Evolutionary conservation across 2,888 invertebrate genomes (phyloP).

Genomic region (Ochropleura plecta): DNA sequence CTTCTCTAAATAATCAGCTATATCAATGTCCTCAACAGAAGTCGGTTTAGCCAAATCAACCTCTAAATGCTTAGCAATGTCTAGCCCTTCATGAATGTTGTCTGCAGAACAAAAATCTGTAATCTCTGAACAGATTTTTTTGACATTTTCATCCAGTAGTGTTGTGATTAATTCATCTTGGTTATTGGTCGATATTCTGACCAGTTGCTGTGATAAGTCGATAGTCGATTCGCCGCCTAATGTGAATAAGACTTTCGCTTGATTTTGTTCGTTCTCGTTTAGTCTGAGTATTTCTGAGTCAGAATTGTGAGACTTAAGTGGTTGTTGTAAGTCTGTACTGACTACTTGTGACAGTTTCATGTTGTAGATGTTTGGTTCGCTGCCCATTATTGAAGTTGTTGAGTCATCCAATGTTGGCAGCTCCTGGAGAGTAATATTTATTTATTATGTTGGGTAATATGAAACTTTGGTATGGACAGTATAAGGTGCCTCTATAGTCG

Average conservation of each 20-base stretch:
- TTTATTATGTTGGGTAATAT: slow-evolving; percentile 1
- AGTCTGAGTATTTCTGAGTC: slow-evolving; percentile 83
- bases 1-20: slow-evolving; percentile 68
- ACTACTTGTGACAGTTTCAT: slow-evolving; percentile 76
- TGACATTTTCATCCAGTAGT: slow-evolving; percentile 78
- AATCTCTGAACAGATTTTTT: slow-evolving; percentile 84
- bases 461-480: neutral
- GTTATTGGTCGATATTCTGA: slow-evolving; percentile 84
- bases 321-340: slow-evolving; percentile 61
- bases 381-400: slow-evolving; percentile 87
- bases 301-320: slow-evolving; percentile 79
- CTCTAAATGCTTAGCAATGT: slow-evolving; percentile 75
- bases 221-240: slow-evolving; percentile 77
- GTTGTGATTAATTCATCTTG: slow-evolving; percentile 74
- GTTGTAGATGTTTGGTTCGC: slow-evolving; percentile 87
- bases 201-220: slow-evolving; percentile 74
- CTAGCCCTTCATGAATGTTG: slow-evolving; percentile 73
- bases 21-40: slow-evolving; percentile 54
- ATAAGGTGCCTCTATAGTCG: neutral
- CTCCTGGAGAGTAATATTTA: slow-evolving; percentile 74
- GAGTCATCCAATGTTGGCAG: slow-evolving; percentile 81
- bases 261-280: slow-evolving; percentile 61
- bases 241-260: slow-evolving; percentile 80
- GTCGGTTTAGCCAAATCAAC: slow-evolving; percentile 25
- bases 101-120: slow-evolving; percentile 77